Evolutionary conservation across 2,888 invertebrate species (phyloP).

Genomic region (Quadroppia sp.): DNA sequence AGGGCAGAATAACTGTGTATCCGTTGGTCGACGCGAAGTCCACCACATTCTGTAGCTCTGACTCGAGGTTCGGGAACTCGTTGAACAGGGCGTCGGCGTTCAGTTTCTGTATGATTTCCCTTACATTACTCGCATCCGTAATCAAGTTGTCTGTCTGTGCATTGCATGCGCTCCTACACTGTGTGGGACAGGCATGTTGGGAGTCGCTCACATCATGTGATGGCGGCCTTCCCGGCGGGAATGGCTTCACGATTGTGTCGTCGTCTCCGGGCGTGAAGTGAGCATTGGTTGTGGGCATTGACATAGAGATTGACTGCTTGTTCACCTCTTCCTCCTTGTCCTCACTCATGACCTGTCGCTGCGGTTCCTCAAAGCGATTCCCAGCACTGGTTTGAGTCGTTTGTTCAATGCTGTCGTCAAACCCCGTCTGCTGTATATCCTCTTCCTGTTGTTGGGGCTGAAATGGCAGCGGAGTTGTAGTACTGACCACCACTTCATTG

Average conservation of each 20-base stretch:
- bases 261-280: constrained; percentile 17
- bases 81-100: constrained; percentile 46
- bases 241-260: constrained; percentile 17
- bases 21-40: constrained; percentile 43
- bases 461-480: background rate
- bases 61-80: constrained; percentile 42
- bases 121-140: constrained; percentile 38
- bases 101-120: constrained; percentile 44
- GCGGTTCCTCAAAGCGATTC: constrained; percentile 6
- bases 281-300: constrained; percentile 2
- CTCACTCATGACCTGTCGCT: background rate
- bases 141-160: constrained; percentile 17
- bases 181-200: background rate
- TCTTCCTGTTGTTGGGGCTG: background rate
- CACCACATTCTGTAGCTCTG: constrained; percentile 44
- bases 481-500: background rate
- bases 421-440: background rate
- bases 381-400: background rate
- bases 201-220: background rate
- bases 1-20: constrained; percentile 48
- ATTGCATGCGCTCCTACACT: background rate
- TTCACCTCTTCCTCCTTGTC: background rate
- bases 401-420: background rate
- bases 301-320: background rate
- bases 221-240: background rate